Base-by-base conservation (phyloP, 1,140 invertebrate species). In the Cydia splendana region DNA sequence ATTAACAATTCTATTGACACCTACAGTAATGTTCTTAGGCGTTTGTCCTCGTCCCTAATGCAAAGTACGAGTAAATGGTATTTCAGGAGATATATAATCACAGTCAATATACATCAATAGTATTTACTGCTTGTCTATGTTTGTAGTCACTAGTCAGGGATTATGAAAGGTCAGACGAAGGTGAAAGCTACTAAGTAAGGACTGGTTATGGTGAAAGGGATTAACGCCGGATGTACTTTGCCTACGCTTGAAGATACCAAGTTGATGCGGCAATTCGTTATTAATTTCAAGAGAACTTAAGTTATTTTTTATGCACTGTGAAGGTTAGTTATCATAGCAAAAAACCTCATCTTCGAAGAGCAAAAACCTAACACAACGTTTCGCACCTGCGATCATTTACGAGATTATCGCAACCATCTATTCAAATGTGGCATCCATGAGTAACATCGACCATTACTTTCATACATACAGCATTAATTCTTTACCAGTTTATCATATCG, bases 1-100 rank as follows among this genome's bases (percentile, higher is more conserved):
- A 85, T 88, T 87, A 83, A 85, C 83, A 85, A 88, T 82, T 88
- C 85, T 81, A 86, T 83, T 77, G 57, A 82, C 83, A 82, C 85
- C 80, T 82, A 86, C 82, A 78, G 67, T 53, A 57, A 67, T 67
- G 28, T 12, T 71, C 67, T 71, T 42, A 38, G 34, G n/a, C 30
- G 34, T 69, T 69, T 69, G 28, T 38, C 67, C 67, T 71, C 34
- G 67, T 42, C 30, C 67, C 67, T 71, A 38, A 67, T 18, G 38
- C 24, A 18, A 71, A 71, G n/a, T 62, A 62, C 20, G 4, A 62
- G 34, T 42, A n/a, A 71, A 71, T 42, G 34, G 30, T 13, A 45
- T 71, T 71, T 28, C 28, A 69, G 67, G n/a, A 18, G 34, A 38
- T n/a, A 2, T 12, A 18, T 71, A 38, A 4, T 3, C 0, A 20